Percentiles rank a stretch among this genome's conserved stretches.
Conservation (phyloP, 1,140 invertebrate genomes). For the Drosophila hydei region DNA sequence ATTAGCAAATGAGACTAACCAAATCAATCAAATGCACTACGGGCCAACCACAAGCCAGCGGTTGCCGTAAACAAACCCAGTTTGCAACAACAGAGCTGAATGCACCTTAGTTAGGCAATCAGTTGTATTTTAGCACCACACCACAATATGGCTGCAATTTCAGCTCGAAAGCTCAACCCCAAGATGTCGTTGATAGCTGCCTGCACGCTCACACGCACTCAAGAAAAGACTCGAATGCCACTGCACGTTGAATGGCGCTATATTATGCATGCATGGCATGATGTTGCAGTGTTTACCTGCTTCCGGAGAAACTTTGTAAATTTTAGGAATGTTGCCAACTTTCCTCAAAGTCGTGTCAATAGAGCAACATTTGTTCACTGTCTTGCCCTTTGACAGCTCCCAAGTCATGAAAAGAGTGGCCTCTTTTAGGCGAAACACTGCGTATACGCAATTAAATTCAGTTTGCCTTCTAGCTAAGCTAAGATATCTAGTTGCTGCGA, state of each 20-base stretch:
- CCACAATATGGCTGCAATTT: constrained; percentile 61
- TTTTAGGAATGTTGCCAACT: constrained; percentile 57
- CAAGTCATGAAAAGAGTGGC: constrained; percentile 4
- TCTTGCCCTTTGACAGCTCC: constrained; percentile 35
- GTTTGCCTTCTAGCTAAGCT: neutral
- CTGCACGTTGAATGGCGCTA: neutral
- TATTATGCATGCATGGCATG: constrained; percentile 56
- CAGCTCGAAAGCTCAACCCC: constrained; percentile 56
- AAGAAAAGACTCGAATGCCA: neutral
- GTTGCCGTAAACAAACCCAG: constrained; percentile 48
- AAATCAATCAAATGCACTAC: constrained; percentile 68
- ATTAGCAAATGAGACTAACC: constrained; percentile 70
- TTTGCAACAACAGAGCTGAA: constrained; percentile 8
- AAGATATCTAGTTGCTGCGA: neutral
- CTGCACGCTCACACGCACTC: constrained; percentile 18
- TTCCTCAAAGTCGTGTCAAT: constrained; percentile 54
- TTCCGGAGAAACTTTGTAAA: constrained; percentile 59
- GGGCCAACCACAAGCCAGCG: constrained; percentile 63
- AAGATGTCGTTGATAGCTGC: constrained; percentile 53
- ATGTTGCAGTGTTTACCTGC: constrained; percentile 53
- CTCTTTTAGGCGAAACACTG: constrained; percentile 5
- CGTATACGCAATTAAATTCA: constrained; percentile 16
- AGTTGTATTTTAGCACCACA: constrained; percentile 49
- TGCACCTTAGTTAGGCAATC: constrained; percentile 49
- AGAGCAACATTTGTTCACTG: constrained; percentile 28